Conservation (phyloP, 2,888 invertebrate species). For the Coelinius sp. region DNA sequence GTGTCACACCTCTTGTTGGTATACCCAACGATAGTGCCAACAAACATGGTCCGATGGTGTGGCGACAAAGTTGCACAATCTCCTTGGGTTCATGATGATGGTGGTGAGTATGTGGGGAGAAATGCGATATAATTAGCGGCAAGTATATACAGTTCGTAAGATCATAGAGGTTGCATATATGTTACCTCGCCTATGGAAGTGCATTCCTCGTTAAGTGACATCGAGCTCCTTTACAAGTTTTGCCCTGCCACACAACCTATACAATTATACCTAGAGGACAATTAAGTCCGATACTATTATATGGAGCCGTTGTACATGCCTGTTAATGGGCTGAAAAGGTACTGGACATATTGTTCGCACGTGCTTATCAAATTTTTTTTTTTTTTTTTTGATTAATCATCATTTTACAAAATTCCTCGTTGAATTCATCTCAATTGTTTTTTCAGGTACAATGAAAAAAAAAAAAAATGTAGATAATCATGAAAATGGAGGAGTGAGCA, state of each 20-base stretch:
- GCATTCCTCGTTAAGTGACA: constrained; percentile 50
- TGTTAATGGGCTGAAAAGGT: background rate
- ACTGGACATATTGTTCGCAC: constrained; percentile 9
- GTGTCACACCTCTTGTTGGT: constrained; percentile 49
- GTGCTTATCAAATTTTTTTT: background rate
- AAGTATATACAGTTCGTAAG: constrained; percentile 41
- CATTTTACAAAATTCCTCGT: background rate
- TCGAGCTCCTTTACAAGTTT: constrained; percentile 35
- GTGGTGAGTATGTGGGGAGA: constrained; percentile 25
- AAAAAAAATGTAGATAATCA: background rate
- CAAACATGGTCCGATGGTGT: constrained; percentile 19
- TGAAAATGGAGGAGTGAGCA: constrained; percentile 8
- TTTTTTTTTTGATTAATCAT: background rate
- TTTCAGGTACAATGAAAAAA: background rate
- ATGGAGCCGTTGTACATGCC: constrained; percentile 36
- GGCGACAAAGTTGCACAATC: constrained; percentile 4
- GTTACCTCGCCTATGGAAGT: constrained; percentile 37
- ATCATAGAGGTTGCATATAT: background rate
- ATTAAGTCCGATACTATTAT: constrained; percentile 48
- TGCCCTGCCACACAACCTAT: constrained; percentile 43
- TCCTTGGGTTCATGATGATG: background rate
- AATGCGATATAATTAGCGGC: constrained; percentile 43
- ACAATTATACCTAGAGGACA: constrained; percentile 50
- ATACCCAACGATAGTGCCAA: constrained; percentile 36
- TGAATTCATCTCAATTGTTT: background rate